Evolutionary conservation across 2,888 invertebrate species (phyloP), one percentile per base, ranked within the genome.

Genomic region (Eupeodes latifasciatus): DNA sequence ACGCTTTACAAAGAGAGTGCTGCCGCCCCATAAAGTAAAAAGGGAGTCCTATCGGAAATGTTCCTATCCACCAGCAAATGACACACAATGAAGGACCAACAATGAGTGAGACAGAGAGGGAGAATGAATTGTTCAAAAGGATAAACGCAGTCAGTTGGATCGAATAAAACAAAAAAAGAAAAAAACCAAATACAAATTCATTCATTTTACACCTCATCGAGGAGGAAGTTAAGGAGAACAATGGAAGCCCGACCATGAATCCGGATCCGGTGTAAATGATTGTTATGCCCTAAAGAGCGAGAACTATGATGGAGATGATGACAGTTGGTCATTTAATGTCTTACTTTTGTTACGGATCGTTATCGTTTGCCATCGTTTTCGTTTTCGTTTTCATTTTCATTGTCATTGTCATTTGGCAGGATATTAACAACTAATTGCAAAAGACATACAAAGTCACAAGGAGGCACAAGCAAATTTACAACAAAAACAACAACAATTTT

Each of bases 121-220:
- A 47, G 47, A 77, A 72, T 72, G 77, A 85, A 72, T 74, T 74
- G 74, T 74, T 40, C 59, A 67, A 84, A 67, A 79, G 67, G 79
- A 84, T 79, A 84, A 69, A 47, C 72, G 47, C 72, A 47, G 72
- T 59, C 47, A 57, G 66, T 49, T 67, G 57, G 59, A 57, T 67
- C 67, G 55, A 53, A 53, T 72, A 72, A 72, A 72, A n/a, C n/a
- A 19, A 0, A 19, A 19, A 19, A 19, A 19, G 1, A 19, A 1
- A 72, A 59, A 72, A 72, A 47, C 40, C 53, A 71, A 57, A 72
- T 59, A 72, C 57, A 77, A 78, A 83, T 19, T 19, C 19, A 19
- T 80, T 83, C 66, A 75, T 79, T 87, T 87, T 72, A 83, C 86
- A 87, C 86, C 86, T 87, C 86, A 87, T 83, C 79, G 79, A 80